Evolutionary conservation across 92 coral and sea anemone species (phyloP).

Genomic region (Epizoanthus scotinus): DNA sequence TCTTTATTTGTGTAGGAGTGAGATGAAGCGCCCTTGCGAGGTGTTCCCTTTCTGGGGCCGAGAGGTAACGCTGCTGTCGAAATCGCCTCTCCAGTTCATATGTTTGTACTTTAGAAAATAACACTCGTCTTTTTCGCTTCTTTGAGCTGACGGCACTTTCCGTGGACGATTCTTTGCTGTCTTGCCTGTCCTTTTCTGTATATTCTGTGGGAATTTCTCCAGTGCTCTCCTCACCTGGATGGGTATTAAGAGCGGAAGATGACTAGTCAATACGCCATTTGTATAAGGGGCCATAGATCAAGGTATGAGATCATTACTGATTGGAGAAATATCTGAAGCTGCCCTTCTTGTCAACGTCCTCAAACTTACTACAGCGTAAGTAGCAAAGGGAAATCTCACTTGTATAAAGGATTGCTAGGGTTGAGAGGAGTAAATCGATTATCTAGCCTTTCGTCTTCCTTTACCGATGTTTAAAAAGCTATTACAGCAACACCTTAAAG

Average conservation of each 20-base stretch:
- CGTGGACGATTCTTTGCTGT: conserved; percentile 20
- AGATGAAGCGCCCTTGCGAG: conserved; percentile 35
- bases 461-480: conserved; percentile 8
- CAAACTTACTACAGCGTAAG: conserved; percentile 10
- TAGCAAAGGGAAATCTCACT: neutral
- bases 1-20: conserved; percentile 49
- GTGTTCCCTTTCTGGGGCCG: conserved; percentile 47
- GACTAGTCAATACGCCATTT: neutral
- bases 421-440: neutral
- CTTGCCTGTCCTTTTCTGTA: conserved; percentile 2
- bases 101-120: conserved; percentile 43
- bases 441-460: neutral
- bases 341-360: neutral
- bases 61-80: conserved; percentile 44
- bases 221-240: conserved; percentile 20
- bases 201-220: conserved; percentile 1
- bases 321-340: neutral
- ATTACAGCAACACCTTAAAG: conserved; percentile 4
- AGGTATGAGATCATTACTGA: neutral
- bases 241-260: neutral
- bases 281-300: conserved; percentile 8
- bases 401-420: neutral
- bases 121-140: conserved; percentile 43
- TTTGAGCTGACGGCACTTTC: conserved; percentile 18
- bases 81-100: conserved; percentile 39